A percentile compares a stretch with the other conserved stretches of the same genome.
These are phyloP conservation scores for Lasaia peninsularis DNA, from an alignment of 1,140 invertebrate genomes.

Conservation along the genomic window DNA sequence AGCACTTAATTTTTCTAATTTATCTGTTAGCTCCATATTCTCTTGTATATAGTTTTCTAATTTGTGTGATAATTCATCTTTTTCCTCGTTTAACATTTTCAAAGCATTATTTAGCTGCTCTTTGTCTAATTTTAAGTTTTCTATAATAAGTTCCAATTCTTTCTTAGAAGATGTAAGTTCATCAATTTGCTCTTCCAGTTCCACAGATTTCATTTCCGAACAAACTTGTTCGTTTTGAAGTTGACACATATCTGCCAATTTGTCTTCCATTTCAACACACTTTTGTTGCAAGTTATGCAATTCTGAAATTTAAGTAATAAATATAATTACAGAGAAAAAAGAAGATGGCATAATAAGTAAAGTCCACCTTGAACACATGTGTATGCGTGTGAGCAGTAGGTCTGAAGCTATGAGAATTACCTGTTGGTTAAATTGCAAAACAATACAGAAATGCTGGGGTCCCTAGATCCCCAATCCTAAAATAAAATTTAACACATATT, in stretches of 20 bases:
- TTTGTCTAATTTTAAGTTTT: slow-evolving; percentile 77
- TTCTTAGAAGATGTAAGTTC: slow-evolving; percentile 70
- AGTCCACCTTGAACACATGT: too few relatives aligned
- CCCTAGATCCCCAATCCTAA: too few relatives aligned
- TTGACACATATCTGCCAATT: slow-evolving; percentile 77
- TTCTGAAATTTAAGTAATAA: slow-evolving; percentile 73
- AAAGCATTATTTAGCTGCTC: slow-evolving; percentile 74
- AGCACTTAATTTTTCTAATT: slow-evolving; percentile 81
- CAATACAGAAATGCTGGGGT: too few relatives aligned
- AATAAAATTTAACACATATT: too few relatives aligned
- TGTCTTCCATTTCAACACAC: slow-evolving; percentile 79
- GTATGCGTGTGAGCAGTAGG: too few relatives aligned
- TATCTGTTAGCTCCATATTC: slow-evolving; percentile 82
- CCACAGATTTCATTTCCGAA: slow-evolving; percentile 85
- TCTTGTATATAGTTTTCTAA: slow-evolving; percentile 81
- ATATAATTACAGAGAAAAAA: too few relatives aligned
- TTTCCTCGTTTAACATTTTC: slow-evolving; percentile 78
- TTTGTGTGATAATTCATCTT: slow-evolving; percentile 78
- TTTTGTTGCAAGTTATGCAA: slow-evolving; percentile 78
- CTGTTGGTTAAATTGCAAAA: too few relatives aligned
- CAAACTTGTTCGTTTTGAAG: slow-evolving; percentile 80
- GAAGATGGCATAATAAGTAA: too few relatives aligned
- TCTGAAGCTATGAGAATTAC: too few relatives aligned
- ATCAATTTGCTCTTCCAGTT: slow-evolving; percentile 84
- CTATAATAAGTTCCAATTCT: slow-evolving; percentile 75